These are phyloP conservation scores for Melanotaenia maccullochi DNA, from an alignment of 2,797 vertebrate genomes.

Conservation along the genomic window DNA sequence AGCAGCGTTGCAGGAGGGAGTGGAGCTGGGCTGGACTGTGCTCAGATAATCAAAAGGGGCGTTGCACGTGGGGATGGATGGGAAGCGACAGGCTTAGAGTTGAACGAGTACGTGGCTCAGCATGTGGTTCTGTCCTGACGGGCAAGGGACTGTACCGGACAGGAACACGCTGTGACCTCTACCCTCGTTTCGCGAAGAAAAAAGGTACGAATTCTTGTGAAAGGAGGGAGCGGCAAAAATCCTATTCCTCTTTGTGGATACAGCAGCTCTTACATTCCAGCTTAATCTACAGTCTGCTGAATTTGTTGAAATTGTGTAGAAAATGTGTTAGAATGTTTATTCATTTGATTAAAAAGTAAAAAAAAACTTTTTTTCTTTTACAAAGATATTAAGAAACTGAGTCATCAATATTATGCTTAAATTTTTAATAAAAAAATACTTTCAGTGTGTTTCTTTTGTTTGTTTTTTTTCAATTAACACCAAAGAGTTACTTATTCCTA, in stretches of 20 bases:
- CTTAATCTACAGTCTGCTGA: neutral
- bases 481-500: neutral
- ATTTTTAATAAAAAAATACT: conserved; percentile 27
- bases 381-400: neutral
- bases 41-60: conserved; percentile 88
- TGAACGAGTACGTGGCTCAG: conserved; percentile 87
- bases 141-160: conserved; percentile 70
- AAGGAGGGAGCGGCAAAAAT: conserved; percentile 36
- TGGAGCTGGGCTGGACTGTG: conserved; percentile 57
- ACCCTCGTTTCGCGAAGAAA: conserved; percentile 60
- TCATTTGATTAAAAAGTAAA: neutral
- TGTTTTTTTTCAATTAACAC: neutral
- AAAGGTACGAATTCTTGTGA: conserved; percentile 25
- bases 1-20: conserved; percentile 51
- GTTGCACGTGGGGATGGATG: conserved; percentile 85
- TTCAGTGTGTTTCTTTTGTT: conserved; percentile 15
- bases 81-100: conserved; percentile 91
- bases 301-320: neutral
- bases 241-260: conserved; percentile 17
- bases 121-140: conserved; percentile 74
- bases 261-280: neutral
- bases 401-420: neutral
- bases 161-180: conserved; percentile 72
- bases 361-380: neutral
- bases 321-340: conserved; percentile 6